A percentile compares a stretch with the other conserved stretches of the same genome.
Conservation (phyloP, 2,797 vertebrate species). For the Chelon labrosus region DNA sequence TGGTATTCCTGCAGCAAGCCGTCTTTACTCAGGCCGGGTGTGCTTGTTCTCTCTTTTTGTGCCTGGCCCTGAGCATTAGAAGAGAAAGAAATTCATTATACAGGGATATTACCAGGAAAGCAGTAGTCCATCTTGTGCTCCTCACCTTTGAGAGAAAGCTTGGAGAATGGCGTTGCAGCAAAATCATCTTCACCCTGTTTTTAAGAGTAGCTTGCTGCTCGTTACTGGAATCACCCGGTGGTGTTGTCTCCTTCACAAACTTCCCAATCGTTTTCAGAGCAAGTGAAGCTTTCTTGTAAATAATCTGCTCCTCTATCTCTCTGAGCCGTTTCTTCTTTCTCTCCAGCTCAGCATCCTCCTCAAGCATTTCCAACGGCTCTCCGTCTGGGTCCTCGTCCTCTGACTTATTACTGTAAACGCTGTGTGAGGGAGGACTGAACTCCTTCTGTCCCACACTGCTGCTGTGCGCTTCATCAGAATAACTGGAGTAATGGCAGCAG, state of each 20-base stretch:
- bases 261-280: slow-evolving; percentile 39
- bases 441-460: background rate
- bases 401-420: background rate
- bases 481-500: background rate
- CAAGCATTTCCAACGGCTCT: background rate
- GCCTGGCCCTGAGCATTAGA: slow-evolving; percentile 13
- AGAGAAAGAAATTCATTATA: background rate
- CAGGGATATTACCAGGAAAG: background rate
- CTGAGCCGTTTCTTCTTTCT: slow-evolving; percentile 59
- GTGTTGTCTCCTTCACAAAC: background rate
- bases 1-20: slow-evolving; percentile 39
- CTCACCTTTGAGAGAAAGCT: slow-evolving; percentile 55
- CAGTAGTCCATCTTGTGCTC: background rate
- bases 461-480: background rate
- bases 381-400: slow-evolving; percentile 22
- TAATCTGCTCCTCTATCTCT: slow-evolving; percentile 63
- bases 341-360: slow-evolving; percentile 51
- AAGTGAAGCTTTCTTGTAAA: slow-evolving; percentile 54
- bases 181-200: slow-evolving; percentile 65
- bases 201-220: slow-evolving; percentile 31
- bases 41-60: background rate
- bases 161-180: slow-evolving; percentile 41
- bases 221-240: background rate
- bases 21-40: background rate
- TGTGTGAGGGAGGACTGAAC: background rate